Conservation (phyloP, 2,113 vertebrate species). For the Bostrychus sinensis region DNA sequence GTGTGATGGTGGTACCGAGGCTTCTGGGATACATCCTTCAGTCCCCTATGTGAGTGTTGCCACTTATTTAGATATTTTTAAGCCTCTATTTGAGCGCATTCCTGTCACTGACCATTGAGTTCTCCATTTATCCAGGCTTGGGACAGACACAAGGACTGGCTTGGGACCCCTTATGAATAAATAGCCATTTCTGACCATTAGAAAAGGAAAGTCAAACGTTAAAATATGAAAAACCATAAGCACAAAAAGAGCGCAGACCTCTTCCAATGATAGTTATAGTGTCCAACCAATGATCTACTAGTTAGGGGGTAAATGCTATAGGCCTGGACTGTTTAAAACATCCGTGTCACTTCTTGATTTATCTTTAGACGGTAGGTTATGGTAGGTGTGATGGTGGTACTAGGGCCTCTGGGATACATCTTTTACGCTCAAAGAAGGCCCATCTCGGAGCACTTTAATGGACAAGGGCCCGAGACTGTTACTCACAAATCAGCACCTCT, state of each 20-base stretch:
- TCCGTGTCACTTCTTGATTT: neutral
- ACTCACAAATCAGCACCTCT: constrained; percentile 38
- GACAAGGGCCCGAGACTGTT: constrained; percentile 24
- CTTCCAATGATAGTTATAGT: neutral
- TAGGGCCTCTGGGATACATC: constrained; percentile 58
- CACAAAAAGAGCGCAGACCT: too few species aligned
- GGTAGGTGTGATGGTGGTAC: constrained; percentile 33
- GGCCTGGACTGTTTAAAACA: neutral
- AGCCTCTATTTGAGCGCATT: too few species aligned
- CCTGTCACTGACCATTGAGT: neutral
- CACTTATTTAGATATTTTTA: too few species aligned
- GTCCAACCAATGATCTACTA: neutral
- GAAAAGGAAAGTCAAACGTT: neutral
- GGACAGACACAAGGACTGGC: neutral
- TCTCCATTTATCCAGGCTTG: neutral
- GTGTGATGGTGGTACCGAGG: constrained; percentile 27
- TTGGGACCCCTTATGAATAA: too few species aligned
- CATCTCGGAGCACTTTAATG: constrained; percentile 57
- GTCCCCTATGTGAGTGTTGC: too few species aligned
- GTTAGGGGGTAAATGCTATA: neutral
- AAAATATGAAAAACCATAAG: neutral
- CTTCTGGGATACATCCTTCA: constrained; percentile 58
- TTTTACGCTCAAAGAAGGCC: constrained; percentile 29
- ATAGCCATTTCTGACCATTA: too few species aligned
- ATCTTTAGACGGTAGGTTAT: neutral